These are phyloP conservation scores for Sylvilagus floridanus DNA, from an alignment of 2,797 vertebrate species.

Conservation along the genomic window DNA sequence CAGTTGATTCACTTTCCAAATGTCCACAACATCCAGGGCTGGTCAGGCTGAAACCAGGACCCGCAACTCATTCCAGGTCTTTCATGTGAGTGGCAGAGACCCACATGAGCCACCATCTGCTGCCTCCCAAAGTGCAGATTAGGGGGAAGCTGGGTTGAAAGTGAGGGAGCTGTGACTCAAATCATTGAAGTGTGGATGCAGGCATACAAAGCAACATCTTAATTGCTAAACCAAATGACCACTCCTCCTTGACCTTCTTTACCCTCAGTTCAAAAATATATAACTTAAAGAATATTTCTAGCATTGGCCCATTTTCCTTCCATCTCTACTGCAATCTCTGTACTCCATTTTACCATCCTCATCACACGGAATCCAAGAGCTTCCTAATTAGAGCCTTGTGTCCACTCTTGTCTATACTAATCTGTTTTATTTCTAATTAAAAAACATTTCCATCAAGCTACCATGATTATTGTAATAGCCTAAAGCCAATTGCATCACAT, in stretches of 20 bases:
- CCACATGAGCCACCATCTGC: too few species aligned
- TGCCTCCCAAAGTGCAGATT: too few species aligned
- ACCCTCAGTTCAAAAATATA: not conserved
- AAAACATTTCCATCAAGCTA: not conserved
- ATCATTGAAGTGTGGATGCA: too few species aligned
- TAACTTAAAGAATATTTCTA: not conserved
- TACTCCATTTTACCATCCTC: not conserved
- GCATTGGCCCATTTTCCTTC: not conserved
- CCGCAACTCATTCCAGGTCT: too few species aligned
- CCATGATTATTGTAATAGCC: not conserved
- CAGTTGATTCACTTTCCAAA: too few species aligned
- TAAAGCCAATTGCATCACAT: not conserved
- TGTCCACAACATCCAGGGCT: too few species aligned
- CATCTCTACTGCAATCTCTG: not conserved
- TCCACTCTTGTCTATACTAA: not conserved
- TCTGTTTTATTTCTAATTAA: not conserved
- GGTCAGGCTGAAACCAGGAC: too few species aligned
- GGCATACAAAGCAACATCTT: too few species aligned
- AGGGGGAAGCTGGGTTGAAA: too few species aligned
- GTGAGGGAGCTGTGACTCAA: too few species aligned
- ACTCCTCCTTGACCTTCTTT: not conserved
- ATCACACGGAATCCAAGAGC: not conserved
- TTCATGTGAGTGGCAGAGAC: too few species aligned
- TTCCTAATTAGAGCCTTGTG: not conserved
- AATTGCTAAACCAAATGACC: too few species aligned